Evolutionary conservation across 2,113 vertebrate genomes (phyloP), one percentile per base, ranked within the genome.

Genomic region (Oxyruncus cristatus): DNA sequence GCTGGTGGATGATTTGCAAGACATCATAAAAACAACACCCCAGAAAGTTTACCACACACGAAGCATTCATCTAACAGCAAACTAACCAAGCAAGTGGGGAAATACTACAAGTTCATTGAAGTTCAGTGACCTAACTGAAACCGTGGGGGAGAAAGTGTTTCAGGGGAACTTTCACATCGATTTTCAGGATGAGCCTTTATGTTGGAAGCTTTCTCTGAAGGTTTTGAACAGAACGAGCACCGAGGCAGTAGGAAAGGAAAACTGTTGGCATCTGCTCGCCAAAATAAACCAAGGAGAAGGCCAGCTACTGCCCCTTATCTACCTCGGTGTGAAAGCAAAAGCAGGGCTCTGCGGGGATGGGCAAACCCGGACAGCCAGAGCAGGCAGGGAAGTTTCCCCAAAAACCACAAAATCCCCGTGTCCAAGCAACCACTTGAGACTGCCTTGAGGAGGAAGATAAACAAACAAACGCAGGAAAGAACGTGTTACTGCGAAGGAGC

Each of bases 281-380:
- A 33, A 61, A 84, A 82, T 0, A 47, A 0, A 11, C 15, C 26
- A 41, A 11, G 0, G 14, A 28, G 17, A 24, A 27, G 10, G 59
- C 26, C 70, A 46, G 27, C 44, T 24, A 15, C 83, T 6, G 52
- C 20, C 26, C 35, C 17, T 11, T 52, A 52, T 11, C 49, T 6
- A 1, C 14, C 27, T 17, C 28, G 8, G 20, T 1, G 59, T 2
- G 77, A 58, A 50, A 37, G 30, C 7, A 26, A 55, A 41, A 67
- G 21, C 52, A 12, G n/a, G 13, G 41, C 35, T 67, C 11, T 8
- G 6, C 4, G 18, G 5, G 44, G 8, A 17, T 22, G 6, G 15
- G 23, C 46, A 63, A 46, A 32, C 7, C 20, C 12, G n/a, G n/a
- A 6, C 52, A 28, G 11, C 20, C 63, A 11, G 30, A 62, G 32